A percentile compares a stretch with the other conserved stretches of the same genome.
These are phyloP conservation scores for Enteromius fasciolatus DNA, from an alignment of 2,797 vertebrate genomes.

Conservation along the genomic window DNA sequence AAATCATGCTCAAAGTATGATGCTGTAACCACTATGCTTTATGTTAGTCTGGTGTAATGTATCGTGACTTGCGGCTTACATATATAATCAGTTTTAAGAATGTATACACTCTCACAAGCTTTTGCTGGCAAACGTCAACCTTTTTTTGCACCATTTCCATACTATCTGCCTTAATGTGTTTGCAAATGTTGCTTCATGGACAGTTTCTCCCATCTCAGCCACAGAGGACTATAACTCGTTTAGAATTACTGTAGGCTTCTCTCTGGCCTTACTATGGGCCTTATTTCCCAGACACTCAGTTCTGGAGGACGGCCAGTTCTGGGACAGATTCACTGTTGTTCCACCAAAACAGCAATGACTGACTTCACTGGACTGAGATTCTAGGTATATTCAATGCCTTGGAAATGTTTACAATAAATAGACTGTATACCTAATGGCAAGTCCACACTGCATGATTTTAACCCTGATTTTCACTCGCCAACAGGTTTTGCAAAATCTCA, in stretches of 20 bases:
- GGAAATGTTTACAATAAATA: neutral
- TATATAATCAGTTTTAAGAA: conserved; percentile 1
- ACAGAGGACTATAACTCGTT: conserved; percentile 1
- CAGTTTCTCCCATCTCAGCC: neutral
- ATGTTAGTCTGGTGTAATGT: neutral
- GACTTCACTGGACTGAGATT: conserved; percentile 54
- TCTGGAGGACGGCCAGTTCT: conserved; percentile 34
- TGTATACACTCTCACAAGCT: neutral
- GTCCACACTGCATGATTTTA: neutral
- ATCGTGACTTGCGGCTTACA: neutral
- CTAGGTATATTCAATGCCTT: neutral
- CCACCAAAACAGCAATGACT: neutral
- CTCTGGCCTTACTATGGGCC: conserved; percentile 6
- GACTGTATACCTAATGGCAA: neutral
- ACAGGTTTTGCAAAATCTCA: neutral
- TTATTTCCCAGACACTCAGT: conserved; percentile 22
- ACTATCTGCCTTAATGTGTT: neutral
- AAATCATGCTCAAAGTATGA: neutral
- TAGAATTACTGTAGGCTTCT: conserved; percentile 17
- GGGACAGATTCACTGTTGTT: conserved; percentile 25
- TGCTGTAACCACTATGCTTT: neutral
- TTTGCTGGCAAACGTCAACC: neutral
- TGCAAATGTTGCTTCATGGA: neutral
- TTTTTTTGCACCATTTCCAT: conserved; percentile 14
- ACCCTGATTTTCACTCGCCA: neutral